Conservation (phyloP, 2,113 vertebrate species). For the Salvelinus namaycush region DNA sequence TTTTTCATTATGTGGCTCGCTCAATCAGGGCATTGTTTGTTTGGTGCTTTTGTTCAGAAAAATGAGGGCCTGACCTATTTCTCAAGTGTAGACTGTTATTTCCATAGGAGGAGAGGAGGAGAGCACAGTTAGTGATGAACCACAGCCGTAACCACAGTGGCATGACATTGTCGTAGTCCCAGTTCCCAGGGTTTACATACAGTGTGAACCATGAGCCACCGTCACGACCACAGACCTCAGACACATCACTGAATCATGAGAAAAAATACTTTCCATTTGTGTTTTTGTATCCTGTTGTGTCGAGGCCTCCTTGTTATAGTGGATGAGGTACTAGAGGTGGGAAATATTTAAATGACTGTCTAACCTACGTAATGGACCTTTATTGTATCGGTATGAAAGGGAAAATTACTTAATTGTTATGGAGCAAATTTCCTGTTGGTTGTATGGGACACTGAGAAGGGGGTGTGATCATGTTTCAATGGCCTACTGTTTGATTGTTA, state of each 20-base stretch:
- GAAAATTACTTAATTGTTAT: not conserved
- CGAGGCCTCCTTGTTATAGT: not conserved
- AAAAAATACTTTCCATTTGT: not conserved
- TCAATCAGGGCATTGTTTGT: conserved; percentile 38
- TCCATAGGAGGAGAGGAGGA: no score
- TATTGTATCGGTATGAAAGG: not conserved
- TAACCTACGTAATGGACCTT: not conserved
- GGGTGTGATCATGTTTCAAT: not conserved
- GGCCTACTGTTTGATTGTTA: no score
- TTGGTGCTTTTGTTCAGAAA: conserved; percentile 25
- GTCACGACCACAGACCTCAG: not conserved
- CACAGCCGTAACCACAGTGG: not conserved
- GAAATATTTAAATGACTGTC: not conserved
- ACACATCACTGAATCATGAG: not conserved
- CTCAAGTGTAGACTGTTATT: conserved; percentile 3
- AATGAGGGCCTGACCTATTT: conserved; percentile 40
- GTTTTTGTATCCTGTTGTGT: not conserved
- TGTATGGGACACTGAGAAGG: no score
- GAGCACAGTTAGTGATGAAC: not conserved
- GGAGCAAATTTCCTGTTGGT: not conserved
- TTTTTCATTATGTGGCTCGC: conserved; percentile 18
- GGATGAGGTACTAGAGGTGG: not conserved
- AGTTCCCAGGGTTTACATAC: not conserved
- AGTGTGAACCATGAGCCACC: not conserved
- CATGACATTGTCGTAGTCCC: not conserved